Evolutionary conservation across 2,113 vertebrate genomes (phyloP), one percentile per base, ranked within the genome.

Genomic region (Actinemys pallida): DNA sequence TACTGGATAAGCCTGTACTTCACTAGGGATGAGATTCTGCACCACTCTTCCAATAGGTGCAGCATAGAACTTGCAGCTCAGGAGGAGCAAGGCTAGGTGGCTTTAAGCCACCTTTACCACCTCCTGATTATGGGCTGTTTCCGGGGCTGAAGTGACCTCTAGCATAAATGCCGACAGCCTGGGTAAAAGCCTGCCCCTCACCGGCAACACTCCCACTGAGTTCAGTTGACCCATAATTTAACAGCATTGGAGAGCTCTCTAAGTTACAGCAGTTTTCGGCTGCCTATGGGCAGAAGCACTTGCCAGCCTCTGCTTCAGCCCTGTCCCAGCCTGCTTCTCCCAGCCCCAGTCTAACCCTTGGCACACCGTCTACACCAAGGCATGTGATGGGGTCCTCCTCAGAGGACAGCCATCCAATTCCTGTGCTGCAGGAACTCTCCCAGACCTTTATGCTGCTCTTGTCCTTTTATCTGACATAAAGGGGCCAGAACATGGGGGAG

Each of bases 281-380:
- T 62, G 59, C 29, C 59, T 16, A 31, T 59, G 25, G 57, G 2
- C 57, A 59, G 57, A 27, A 27, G 57, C 10, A 59, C 59, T 62
- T 16, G 12, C 27, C 59, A 62, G 29, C 29, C 59, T 31, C 27
- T 72, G 35, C 69, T 10, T 72, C 69, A 39, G 19, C n/a, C n/a
- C 7, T 72, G 8, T 39, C 69, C 69, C n/a, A 72, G 35, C 16
- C 16, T 72, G n/a, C 69, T 72, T 22, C n/a, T 39, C 2, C 80
- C 24, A n/a, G 16, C 2, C 12, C 4, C n/a, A 13, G 29, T 6
- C 62, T 22, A 29, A 20, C 83, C 82, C 17, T 72, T 27, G 50
- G 81, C 13, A 83, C 83, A 49, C 1, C 22, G 75, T 10, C 2
- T 81, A 52, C 2, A 65, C 0, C 4, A 24, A 1, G 0, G 0